These are phyloP conservation scores for Ptilorrhoa leucosticta DNA, from an alignment of 2,113 vertebrate genomes.

Conservation along the genomic window DNA sequence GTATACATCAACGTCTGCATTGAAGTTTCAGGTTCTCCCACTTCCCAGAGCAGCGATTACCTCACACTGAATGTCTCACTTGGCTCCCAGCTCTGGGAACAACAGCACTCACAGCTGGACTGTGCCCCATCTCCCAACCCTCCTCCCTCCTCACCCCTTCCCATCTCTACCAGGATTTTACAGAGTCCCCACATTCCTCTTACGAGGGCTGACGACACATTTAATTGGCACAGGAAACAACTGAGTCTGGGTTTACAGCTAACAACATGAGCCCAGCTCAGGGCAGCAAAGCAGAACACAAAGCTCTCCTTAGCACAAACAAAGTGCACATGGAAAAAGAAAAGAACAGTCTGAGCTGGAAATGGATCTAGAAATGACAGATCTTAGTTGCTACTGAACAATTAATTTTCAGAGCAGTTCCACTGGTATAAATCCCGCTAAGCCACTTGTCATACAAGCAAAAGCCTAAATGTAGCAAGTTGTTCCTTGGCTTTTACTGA, in stretches of 20 bases:
- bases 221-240: not conserved
- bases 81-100: not conserved
- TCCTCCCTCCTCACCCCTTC: not conserved
- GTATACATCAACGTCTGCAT: not conserved
- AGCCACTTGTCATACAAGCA: not conserved
- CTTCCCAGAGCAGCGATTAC: not conserved
- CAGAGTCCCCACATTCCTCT: not conserved
- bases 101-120: not conserved
- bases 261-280: fast-evolving
- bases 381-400: not conserved
- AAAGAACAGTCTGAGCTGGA: not conserved
- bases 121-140: not conserved
- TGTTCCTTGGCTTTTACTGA: conserved; percentile 46
- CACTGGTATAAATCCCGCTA: not conserved
- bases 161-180: not conserved
- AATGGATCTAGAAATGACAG: not conserved
- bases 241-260: not conserved
- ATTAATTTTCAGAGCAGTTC: not conserved
- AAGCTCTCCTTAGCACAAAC: not conserved
- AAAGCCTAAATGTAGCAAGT: not conserved
- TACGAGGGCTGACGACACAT: not conserved
- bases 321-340: not conserved
- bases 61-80: not conserved
- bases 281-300: not conserved
- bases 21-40: not conserved